Evolutionary conservation across 2,113 vertebrate species (phyloP), one percentile per base, ranked within the genome.

Genomic region (Eubucco bourcierii): DNA sequence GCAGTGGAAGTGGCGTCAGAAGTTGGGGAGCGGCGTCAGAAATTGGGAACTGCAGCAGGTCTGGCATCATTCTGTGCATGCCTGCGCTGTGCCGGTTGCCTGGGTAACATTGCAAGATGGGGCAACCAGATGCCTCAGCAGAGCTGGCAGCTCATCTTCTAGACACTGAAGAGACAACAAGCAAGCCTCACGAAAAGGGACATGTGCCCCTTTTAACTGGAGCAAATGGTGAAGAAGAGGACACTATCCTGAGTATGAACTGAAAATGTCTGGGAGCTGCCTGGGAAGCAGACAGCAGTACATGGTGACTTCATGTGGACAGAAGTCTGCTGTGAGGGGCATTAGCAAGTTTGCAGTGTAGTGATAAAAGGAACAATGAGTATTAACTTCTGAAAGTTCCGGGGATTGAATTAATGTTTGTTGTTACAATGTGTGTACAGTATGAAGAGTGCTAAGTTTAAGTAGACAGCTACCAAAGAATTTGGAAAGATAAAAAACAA

Each of bases 11-110:
- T 44, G 46, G 31, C 25, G n/a, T 44, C 27, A 31, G 66, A 78
- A 73, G 66, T 47, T 17, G 29, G 29, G 67, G 7, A 72, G 59
- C 52, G 46, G 31, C 25, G n/a, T 44, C 27, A 31, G 66, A 78
- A 73, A 59, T 47, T 17, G 29, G 29, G 67, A 33, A 29, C 13
- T 11, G 18, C 24, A 64, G 75, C 47, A 56, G 24, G 28, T 72
- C 50, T 80, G 76, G 61, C 65, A 70, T 10, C 33, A 1, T 46
- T 44, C 71, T 72, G 41, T 44, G 53, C 44, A 3, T 81, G 64
- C 20, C 61, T 89, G 72, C 55, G 50, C 52, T 84, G 39, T 75
- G 52, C 84, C 61, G 56, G 88, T 91, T 94, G 53, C 86, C 67
- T 67, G 70, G 91, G 91, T 72, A 63, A 94, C 24, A 1, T 63